These are phyloP conservation scores for Melierax canorus DNA, from an alignment of 2,113 vertebrate species.

Conservation along the genomic window DNA sequence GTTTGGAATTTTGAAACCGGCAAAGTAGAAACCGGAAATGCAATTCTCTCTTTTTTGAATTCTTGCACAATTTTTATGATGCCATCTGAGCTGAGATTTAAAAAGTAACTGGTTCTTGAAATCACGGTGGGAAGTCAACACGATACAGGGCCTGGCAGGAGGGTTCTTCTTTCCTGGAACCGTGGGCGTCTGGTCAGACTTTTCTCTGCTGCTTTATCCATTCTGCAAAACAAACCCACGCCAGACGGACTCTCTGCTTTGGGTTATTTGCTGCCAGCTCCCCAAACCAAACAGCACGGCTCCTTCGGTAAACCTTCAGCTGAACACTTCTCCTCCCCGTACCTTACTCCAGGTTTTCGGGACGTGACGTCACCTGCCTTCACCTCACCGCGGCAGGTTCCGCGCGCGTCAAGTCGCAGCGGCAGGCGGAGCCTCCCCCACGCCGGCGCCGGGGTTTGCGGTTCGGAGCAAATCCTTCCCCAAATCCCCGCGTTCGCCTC, in stretches of 20 bases:
- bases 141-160: neutral
- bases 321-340: fast-evolving
- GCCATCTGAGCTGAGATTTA: fast-evolving
- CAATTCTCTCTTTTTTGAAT: neutral
- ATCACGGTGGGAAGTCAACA: fast-evolving
- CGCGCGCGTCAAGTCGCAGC: fast-evolving
- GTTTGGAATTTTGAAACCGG: neutral
- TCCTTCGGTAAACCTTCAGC: neutral
- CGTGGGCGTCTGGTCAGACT: neutral
- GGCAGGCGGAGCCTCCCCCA: neutral
- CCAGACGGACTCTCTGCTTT: neutral
- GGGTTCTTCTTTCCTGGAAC: too few relatives aligned
- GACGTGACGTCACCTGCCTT: fast-evolving
- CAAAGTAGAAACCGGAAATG: neutral
- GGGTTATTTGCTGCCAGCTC: neutral
- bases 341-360: neutral
- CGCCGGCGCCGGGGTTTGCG: fast-evolving
- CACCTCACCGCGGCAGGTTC: too few relatives aligned
- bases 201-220: neutral
- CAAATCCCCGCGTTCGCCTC: fast-evolving
- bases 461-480: fast-evolving
- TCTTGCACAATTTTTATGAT: neutral
- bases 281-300: neutral
- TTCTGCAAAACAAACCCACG: neutral
- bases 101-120: neutral